Percentiles rank a stretch among this genome's conserved stretches.
These are phyloP conservation scores for Strongylocentrotus purpuratus DNA, from an alignment of 35 echinoderm and acorn worm genomes.

Conservation along the genomic window DNA sequence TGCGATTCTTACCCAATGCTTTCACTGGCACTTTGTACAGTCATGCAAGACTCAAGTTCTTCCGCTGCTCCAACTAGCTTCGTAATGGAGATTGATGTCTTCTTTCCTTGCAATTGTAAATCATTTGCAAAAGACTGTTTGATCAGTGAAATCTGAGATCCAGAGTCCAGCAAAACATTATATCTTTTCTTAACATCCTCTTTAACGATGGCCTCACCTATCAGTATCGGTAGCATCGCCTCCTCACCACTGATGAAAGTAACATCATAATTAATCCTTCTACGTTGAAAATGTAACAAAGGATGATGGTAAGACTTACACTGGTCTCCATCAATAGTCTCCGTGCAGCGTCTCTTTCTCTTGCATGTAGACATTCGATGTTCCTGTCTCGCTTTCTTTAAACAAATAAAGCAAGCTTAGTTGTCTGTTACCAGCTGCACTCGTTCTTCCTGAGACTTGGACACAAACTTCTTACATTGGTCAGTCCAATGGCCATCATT, in stretches of 20 bases:
- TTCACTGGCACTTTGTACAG: conserved; percentile 30
- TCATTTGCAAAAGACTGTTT: conserved; percentile 37
- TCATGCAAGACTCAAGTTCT: neutral
- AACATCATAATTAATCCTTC: neutral
- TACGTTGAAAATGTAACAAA: neutral
- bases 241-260: neutral
- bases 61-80: conserved; percentile 36
- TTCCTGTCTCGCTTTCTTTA: conserved; percentile 53
- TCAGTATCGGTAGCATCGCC: conserved; percentile 41
- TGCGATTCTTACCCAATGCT: neutral
- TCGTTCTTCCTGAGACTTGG: conserved; percentile 17
- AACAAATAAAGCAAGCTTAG: conserved; percentile 59
- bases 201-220: neutral
- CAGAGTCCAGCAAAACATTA: conserved; percentile 57
- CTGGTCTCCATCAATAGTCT: conserved; percentile 30
- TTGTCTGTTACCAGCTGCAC: conserved; percentile 35
- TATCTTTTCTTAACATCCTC: neutral
- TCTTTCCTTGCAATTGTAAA: conserved; percentile 52
- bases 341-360: conserved; percentile 46
- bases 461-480: conserved; percentile 46
- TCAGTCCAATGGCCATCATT: conserved; percentile 52
- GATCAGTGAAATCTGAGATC: conserved; percentile 45
- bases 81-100: conserved; percentile 26
- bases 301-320: conserved; percentile 53
- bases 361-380: conserved; percentile 20